Evolutionary conservation across 2,113 vertebrate genomes (phyloP), one percentile per base, ranked within the genome.

Genomic region (Lutjanus erythropterus): DNA sequence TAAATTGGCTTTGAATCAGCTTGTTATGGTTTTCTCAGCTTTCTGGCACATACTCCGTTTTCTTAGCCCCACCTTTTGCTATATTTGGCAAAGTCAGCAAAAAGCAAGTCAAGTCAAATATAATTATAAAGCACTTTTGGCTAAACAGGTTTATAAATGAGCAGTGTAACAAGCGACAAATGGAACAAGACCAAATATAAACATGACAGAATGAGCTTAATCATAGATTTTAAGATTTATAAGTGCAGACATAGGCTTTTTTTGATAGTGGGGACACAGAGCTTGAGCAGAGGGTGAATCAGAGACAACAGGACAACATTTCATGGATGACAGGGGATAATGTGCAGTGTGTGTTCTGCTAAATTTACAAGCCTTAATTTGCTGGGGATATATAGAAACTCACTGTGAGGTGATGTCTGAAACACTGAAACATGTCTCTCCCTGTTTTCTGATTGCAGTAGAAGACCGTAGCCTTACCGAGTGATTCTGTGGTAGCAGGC

Each of bases 401-500:
- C n/a, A n/a, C n/a, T n/a, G n/a, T n/a, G n/a, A n/a, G n/a, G 31
- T 7, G 3, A 44, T 7, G 56, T 44, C 49, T 68, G 21, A 25
- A 19, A 37, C 3, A 9, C 15, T n/a, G 31, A 47, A 53, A 37
- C 15, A 10, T 14, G 5, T 15, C 18, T 4, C 33, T 71, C 8
- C 8, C 16, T 0, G 25, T 35, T 21, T 37, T 33, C 25, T 25
- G 23, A 56, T 42, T 14, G 23, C 47, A 18, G 23, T 2, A 19
- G n/a, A 76, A 23, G 15, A 39, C 14, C 0, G 4, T 5, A 9
- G 19, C 1, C 56, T 81, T 93, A 97, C 97, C 96, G 95, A n/a
- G 96, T 96, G 73, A 97, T 95, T 39, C 87, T 91, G 85, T 96
- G 92, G 62, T 96, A 95, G 83, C 96, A 97, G 59, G 85, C 90